Conservation (phyloP, 2,113 vertebrate species). For the Vidua chalybeata region DNA sequence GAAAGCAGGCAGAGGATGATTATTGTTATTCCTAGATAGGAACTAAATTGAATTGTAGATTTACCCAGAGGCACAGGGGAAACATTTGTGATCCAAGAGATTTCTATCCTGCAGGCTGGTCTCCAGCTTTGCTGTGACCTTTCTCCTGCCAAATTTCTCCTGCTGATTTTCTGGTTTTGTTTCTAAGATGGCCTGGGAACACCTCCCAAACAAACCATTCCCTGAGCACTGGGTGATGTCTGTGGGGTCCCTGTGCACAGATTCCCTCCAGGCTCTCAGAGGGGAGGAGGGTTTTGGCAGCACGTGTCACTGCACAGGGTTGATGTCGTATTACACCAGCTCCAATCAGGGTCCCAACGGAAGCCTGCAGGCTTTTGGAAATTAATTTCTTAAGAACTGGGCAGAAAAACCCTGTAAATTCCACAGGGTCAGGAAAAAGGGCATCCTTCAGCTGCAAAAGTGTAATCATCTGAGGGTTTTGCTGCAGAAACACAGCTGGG, state of each 20-base stretch:
- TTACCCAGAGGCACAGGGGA: not conserved
- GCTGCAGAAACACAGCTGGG: not conserved
- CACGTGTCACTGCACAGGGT: accelerated
- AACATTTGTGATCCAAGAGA: accelerated
- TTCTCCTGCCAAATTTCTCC: not conserved
- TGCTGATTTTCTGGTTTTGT: not conserved
- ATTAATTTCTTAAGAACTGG: not conserved
- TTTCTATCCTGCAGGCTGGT: not conserved
- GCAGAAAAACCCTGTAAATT: not conserved
- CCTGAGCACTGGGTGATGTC: not conserved
- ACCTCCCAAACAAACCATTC: not conserved
- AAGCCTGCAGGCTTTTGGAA: not conserved
- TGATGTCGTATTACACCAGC: not conserved
- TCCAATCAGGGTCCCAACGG: not conserved
- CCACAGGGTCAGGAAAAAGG: not conserved
- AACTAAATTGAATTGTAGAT: not conserved
- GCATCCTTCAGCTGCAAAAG: not conserved
- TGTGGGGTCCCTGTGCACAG: accelerated
- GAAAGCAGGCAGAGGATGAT: not conserved
- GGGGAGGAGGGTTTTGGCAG: not conserved
- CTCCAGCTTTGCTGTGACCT: not conserved
- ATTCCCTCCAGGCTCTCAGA: accelerated
- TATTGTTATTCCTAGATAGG: not conserved
- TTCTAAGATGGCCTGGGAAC: not conserved
- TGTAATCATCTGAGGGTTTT: not conserved